Conservation (phyloP, 2,113 vertebrate genomes). For the Anolis sagrei region DNA sequence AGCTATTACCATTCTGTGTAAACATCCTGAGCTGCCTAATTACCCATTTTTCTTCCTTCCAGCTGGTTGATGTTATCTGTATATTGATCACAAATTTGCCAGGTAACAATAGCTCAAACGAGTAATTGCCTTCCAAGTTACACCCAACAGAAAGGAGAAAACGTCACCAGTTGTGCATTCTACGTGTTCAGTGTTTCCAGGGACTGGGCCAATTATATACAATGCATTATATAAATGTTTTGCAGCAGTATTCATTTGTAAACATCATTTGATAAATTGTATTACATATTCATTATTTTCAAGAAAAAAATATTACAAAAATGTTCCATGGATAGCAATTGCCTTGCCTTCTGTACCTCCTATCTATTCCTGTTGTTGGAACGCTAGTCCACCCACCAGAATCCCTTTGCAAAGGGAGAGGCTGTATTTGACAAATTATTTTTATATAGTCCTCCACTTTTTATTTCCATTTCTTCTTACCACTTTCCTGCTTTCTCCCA, state of each 20-base stretch:
- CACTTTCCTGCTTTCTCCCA: too few species aligned
- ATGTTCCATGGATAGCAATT: background rate
- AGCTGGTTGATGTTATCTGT: background rate
- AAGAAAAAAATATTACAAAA: too few species aligned
- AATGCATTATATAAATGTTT: too few species aligned
- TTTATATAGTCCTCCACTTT: background rate
- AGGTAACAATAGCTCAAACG: background rate
- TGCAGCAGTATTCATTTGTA: too few species aligned
- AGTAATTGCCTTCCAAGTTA: background rate
- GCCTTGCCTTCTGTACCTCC: background rate
- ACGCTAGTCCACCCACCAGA: background rate
- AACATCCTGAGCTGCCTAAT: background rate
- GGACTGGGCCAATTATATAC: too few species aligned
- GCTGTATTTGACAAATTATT: background rate
- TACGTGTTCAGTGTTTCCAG: background rate
- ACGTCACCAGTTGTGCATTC: background rate
- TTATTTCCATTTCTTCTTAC: background rate
- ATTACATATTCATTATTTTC: too few species aligned
- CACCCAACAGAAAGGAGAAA: background rate
- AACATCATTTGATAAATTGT: too few species aligned
- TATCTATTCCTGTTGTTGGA: background rate
- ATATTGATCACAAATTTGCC: constrained; percentile 10
- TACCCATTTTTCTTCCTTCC: background rate
- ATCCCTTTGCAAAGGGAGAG: background rate
- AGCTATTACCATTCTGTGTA: background rate